Percentiles rank a stretch among this genome's conserved stretches.
These are phyloP conservation scores for Cyclura pinguis DNA, from an alignment of 2,797 vertebrate species.

Conservation along the genomic window DNA sequence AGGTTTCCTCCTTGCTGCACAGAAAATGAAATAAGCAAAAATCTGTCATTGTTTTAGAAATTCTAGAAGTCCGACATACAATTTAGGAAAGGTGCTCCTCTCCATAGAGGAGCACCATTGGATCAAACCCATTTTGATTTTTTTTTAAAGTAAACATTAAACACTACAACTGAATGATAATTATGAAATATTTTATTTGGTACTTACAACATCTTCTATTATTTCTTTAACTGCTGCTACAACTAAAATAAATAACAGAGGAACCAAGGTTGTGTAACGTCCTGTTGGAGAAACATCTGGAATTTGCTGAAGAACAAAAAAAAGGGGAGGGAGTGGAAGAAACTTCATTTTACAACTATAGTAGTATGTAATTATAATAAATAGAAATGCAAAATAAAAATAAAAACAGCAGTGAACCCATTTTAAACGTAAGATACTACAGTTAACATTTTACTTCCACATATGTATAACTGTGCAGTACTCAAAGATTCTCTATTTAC, in stretches of 20 bases:
- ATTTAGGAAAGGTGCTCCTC: not conserved
- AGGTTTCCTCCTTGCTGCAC: not conserved
- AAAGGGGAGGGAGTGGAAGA: slow-evolving; percentile 9
- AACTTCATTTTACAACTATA: not conserved
- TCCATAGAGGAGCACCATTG: not conserved
- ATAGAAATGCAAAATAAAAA: not conserved
- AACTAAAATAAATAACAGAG: slow-evolving; percentile 95
- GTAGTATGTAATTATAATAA: slow-evolving; percentile 4
- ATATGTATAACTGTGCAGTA: not conserved
- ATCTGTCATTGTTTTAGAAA: not conserved
- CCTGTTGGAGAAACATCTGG: slow-evolving; percentile 98
- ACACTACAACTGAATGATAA: not conserved
- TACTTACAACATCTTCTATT: slow-evolving; percentile 97
- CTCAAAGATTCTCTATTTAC: not conserved
- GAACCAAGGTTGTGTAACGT: slow-evolving; percentile 97
- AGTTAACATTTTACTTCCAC: not conserved
- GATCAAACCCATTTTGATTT: not conserved
- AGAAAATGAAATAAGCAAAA: not conserved
- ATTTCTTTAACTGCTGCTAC: slow-evolving; percentile 98
- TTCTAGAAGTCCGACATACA: not conserved
- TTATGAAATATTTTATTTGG: slow-evolving; percentile 21
- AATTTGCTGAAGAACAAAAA: slow-evolving; percentile 86
- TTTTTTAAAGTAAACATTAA: not conserved
- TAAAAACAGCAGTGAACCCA: not conserved
- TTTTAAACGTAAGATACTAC: not conserved